Percentiles rank a stretch among this genome's conserved stretches.
These are phyloP conservation scores for Onychomys leucogaster DNA, from an alignment of 2,797 vertebrate species.

Conservation along the genomic window DNA sequence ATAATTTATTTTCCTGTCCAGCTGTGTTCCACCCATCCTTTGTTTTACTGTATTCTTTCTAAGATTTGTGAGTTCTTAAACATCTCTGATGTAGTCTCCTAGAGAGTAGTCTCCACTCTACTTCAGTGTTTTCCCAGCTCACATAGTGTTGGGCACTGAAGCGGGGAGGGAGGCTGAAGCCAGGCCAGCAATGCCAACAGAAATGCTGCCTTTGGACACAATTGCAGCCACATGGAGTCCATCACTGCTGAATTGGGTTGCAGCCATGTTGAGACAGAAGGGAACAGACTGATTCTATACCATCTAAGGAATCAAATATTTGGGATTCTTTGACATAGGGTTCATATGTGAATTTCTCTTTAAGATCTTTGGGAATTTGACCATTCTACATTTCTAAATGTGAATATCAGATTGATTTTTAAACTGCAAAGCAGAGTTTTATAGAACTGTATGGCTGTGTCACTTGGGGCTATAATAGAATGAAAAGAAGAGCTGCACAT, in stretches of 20 bases:
- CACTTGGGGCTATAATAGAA: not conserved
- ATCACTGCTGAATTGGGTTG: not conserved
- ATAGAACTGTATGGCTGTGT: not conserved
- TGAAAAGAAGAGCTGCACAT: not conserved
- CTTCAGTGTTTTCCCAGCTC: not conserved
- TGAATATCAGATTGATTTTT: conserved; percentile 30
- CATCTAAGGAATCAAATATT: not conserved
- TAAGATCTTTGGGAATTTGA: conserved; percentile 25
- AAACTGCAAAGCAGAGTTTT: not conserved
- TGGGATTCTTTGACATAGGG: not conserved
- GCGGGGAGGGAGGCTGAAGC: rapidly evolving
- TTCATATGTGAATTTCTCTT: conserved; percentile 43
- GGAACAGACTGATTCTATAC: not conserved
- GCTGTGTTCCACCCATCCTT: not conserved
- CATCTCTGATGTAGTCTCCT: not conserved
- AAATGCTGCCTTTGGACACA: not conserved
- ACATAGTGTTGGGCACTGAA: not conserved
- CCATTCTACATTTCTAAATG: not conserved
- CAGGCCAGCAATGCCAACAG: not conserved
- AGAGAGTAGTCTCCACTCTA: rapidly evolving
- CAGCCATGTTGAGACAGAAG: not conserved
- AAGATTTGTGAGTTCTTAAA: not conserved
- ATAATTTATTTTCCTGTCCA: not conserved
- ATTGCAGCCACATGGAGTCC: not conserved
- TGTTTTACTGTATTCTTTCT: not conserved